Evolutionary conservation across 2,797 vertebrate species (phyloP), one percentile per base, ranked within the genome.

Genomic region (Leptoclinus maculatus): DNA sequence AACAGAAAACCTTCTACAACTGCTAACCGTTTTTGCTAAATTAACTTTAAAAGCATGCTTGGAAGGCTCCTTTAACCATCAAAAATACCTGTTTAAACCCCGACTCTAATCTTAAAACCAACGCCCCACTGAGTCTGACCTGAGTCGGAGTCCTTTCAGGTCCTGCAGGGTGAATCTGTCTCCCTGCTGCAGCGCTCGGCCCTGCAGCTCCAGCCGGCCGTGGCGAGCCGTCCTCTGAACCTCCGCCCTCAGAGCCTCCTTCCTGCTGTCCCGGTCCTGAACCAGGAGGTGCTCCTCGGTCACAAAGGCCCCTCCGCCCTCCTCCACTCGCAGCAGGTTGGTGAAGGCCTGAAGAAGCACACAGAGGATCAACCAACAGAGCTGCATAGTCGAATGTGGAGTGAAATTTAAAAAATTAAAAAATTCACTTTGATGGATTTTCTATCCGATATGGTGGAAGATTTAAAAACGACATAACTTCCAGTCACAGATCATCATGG

Each of bases 311-410:
- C 56, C 84, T 2, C 90, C 86, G 0, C 92, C 94, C 84, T 95
- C 94, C 80, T 96, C 95, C 69, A 93, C 92, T 60, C 85, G 94
- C 67, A 96, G 84, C 43, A 93, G 81, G 88, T 95, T 94, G 66
- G 91, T 94, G 87, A 95, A 96, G 62, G 93, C 90, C 92, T 97
- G 78, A 41, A 5, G 14, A 66, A 25, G 8, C 56, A 59, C 47
- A 51, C 2, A 25, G 14, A 71, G 16, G 17, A 11, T 45, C 64
- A 66, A 32, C 13, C 54, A 59, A 19, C 17, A 43, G 2, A 66
- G 19, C 9, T 39, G 21, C 16, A 69, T 13, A 7, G 34, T n/a
- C 4, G 17, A 49, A 54, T 10, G n/a, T 63, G 1, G 5, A 43
- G 39, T 5, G 7, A 29, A 53, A 29, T 27, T 14, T n/a, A n/a